A percentile compares a stretch with the other conserved stretches of the same genome.
phyloP scores from a whole-genome alignment of 2,888 invertebrate species.

The Agonopterix heracliana region DNA sequence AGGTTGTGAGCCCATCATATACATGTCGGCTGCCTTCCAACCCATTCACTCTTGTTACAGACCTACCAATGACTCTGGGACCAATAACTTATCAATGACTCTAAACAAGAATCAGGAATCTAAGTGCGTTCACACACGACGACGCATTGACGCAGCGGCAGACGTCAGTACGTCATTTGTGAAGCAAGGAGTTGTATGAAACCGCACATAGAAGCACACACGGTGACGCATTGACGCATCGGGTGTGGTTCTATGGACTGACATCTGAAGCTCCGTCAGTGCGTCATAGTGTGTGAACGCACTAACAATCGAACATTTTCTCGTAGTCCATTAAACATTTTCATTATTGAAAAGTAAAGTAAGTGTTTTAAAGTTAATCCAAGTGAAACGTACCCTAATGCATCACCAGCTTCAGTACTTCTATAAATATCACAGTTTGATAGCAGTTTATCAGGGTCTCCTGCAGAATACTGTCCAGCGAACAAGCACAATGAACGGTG shows the following conservation, averaged over 20 bases:
- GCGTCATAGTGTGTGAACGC: too few species aligned
- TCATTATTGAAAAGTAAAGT: background rate
- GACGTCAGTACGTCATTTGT: too few species aligned
- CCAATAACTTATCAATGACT: background rate
- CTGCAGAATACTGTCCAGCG: constrained; percentile 81
- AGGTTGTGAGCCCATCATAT: background rate
- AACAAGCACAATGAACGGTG: constrained; percentile 83
- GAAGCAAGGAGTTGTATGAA: too few species aligned
- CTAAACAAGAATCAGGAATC: background rate
- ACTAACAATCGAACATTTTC: background rate
- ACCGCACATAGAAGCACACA: too few species aligned
- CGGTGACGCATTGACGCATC: too few species aligned
- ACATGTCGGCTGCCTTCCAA: background rate
- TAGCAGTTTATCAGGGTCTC: constrained; percentile 76
- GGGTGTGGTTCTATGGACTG: too few species aligned
- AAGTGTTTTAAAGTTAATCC: background rate
- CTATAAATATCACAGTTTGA: constrained; percentile 87
- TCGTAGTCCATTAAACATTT: background rate
- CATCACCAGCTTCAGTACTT: constrained; percentile 81
- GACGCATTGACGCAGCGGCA: too few species aligned
- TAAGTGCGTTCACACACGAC: too few species aligned
- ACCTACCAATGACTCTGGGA: background rate
- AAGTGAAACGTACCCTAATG: constrained; percentile 58
- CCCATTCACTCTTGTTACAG: too few species aligned
- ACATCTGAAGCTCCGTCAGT: too few species aligned